Conservation (phyloP, 1,140 invertebrate genomes). For the Ceratina australensis region DNA sequence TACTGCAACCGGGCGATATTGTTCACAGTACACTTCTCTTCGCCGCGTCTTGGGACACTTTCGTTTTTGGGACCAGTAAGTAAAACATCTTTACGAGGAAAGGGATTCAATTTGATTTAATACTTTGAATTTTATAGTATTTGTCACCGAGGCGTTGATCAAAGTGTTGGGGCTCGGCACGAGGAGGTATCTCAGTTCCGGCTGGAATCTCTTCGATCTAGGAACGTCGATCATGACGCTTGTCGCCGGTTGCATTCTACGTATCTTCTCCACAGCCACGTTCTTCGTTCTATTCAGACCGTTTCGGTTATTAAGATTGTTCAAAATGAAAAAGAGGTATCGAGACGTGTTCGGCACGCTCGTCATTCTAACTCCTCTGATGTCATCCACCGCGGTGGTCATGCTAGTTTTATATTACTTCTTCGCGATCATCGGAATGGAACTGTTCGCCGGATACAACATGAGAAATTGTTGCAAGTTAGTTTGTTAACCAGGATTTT, state of each 20-base stretch:
- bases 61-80: conserved; percentile 85
- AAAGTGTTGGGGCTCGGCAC: conserved; percentile 88
- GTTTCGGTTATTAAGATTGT: conserved; percentile 84
- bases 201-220: conserved; percentile 94
- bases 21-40: conserved; percentile 82
- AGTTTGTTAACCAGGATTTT: conserved; percentile 71
- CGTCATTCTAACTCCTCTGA: conserved; percentile 88
- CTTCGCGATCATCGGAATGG: conserved; percentile 95
- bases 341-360: conserved; percentile 94
- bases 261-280: conserved; percentile 84
- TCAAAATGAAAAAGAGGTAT: conserved; percentile 92
- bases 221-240: conserved; percentile 86
- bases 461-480: conserved; percentile 93
- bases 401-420: conserved; percentile 95
- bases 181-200: conserved; percentile 86
- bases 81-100: not conserved
- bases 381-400: conserved; percentile 89
- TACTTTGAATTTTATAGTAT: conserved; percentile 82
- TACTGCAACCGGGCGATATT: conserved; percentile 77
- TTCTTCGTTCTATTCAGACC: conserved; percentile 88
- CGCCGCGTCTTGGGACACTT: conserved; percentile 87
- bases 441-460: conserved; percentile 88
- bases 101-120: not conserved
- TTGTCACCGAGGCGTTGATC: conserved; percentile 86
- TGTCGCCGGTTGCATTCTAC: conserved; percentile 84